phyloP scores from a whole-genome alignment of 2,888 invertebrate species.

The Agrotis clavis region DNA sequence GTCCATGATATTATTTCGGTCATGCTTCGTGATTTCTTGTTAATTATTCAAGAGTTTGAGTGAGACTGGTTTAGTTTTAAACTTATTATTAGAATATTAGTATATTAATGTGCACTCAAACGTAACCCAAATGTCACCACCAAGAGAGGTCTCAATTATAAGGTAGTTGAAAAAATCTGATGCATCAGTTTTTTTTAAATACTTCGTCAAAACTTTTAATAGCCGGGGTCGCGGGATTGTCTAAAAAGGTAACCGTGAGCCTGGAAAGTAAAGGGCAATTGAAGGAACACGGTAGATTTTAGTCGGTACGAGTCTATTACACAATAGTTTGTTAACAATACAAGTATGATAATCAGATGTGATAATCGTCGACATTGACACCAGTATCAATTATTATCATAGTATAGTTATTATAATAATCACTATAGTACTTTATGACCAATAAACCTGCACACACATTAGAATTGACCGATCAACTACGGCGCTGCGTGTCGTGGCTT shows the following conservation, averaged over 20 bases:
- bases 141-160: background rate
- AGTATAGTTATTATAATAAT: constrained; percentile 4
- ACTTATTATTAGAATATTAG: too few species aligned
- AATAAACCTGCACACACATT: background rate
- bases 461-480: too few species aligned
- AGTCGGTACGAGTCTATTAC: too few species aligned
- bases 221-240: too few species aligned
- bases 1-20: background rate
- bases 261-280: too few species aligned
- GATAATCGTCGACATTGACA: constrained; percentile 37
- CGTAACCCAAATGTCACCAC: too few species aligned
- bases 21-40: constrained; percentile 4
- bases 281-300: too few species aligned
- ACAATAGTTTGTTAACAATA: background rate
- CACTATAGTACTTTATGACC: background rate
- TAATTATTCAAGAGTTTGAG: background rate
- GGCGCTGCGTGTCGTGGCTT: too few species aligned
- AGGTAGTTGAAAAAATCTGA: background rate
- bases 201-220: too few species aligned
- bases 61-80: too few species aligned
- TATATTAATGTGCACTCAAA: too few species aligned
- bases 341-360: constrained; percentile 33
- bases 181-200: background rate
- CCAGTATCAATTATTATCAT: constrained; percentile 16
- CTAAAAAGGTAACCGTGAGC: too few species aligned